Conservation (phyloP, 2,797 vertebrate genomes). For the Pangasius mekongensis region DNA sequence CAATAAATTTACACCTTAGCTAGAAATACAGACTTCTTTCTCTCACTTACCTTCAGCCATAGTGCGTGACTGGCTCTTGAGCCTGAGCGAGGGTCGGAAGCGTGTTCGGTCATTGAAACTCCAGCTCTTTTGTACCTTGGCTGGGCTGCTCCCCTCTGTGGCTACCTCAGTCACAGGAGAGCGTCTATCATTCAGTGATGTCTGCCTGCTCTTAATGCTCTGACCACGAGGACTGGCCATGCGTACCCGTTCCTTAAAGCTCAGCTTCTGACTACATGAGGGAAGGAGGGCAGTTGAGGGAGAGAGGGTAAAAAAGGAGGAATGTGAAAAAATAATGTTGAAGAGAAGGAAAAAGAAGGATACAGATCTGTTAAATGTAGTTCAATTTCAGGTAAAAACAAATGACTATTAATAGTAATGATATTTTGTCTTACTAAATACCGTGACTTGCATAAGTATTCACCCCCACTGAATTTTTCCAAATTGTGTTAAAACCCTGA, state of each 20-base stretch:
- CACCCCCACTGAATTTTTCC: not conserved
- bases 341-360: constrained; percentile 15
- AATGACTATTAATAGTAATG: not conserved
- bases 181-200: constrained; percentile 84
- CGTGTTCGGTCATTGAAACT: constrained; percentile 98
- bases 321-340: constrained; percentile 12
- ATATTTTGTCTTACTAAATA: constrained; percentile 1
- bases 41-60: constrained; percentile 82
- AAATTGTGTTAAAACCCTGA: not conserved
- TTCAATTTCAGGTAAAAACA: constrained; percentile 39
- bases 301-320: constrained; percentile 11
- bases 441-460: not conserved
- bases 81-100: constrained; percentile 90
- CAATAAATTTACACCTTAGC: not conserved
- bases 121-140: constrained; percentile 99
- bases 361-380: constrained; percentile 30
- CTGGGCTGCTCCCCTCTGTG: constrained; percentile 86
- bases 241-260: constrained; percentile 93
- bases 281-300: constrained; percentile 16
- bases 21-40: not conserved
- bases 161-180: constrained; percentile 86
- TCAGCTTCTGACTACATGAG: constrained; percentile 88
- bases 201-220: constrained; percentile 90
- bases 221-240: constrained; percentile 96
- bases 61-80: constrained; percentile 91